Evolutionary conservation across 2,113 vertebrate genomes (phyloP).

Genomic region (Turdus rufiventris): DNA sequence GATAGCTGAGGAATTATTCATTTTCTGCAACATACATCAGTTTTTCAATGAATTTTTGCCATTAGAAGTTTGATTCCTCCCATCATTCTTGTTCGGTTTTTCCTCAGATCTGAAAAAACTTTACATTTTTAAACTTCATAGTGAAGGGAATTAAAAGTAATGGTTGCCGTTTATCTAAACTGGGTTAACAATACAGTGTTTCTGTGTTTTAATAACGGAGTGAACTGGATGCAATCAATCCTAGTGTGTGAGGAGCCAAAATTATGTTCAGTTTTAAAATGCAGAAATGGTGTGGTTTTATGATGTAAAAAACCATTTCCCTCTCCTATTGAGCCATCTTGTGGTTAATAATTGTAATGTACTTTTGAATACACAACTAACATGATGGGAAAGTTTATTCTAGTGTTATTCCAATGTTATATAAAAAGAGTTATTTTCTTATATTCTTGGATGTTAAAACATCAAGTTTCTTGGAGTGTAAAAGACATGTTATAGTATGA

Average conservation of each 20-base stretch:
- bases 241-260: neutral
- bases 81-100: neutral
- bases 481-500: neutral
- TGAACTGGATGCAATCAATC: neutral
- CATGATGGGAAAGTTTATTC: neutral
- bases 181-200: neutral
- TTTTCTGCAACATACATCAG: neutral
- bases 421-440: neutral
- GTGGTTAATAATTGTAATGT: conserved; percentile 55
- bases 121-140: neutral
- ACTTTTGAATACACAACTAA: neutral
- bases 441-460: neutral
- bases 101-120: neutral
- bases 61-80: neutral
- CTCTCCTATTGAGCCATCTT: conserved; percentile 68
- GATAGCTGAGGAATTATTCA: neutral
- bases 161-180: neutral
- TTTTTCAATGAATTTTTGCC: neutral
- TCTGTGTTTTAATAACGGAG: neutral
- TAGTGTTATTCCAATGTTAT: neutral
- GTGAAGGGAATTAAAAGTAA: neutral
- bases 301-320: neutral
- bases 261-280: neutral
- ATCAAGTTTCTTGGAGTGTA: fast-evolving
- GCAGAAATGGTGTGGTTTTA: fast-evolving